Conservation (phyloP, 2,888 invertebrate species). For the Alsophila aescularia region DNA sequence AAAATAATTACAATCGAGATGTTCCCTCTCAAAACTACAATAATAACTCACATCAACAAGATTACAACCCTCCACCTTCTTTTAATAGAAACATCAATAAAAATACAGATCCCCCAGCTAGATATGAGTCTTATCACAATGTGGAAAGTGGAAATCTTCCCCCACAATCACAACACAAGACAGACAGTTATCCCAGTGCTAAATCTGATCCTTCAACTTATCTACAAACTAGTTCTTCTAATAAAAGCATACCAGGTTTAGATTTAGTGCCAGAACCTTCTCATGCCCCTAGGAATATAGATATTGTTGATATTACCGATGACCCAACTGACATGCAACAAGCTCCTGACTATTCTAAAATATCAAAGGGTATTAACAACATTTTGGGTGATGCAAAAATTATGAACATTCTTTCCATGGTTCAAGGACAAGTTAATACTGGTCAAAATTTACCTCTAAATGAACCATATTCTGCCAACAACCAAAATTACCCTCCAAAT, state of each 20-base stretch:
- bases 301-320: conserved; percentile 69
- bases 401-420: conserved; percentile 84
- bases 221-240: conserved; percentile 56
- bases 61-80: conserved; percentile 31
- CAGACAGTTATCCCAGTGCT: conserved; percentile 24
- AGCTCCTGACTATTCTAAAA: conserved; percentile 82
- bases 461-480: conserved; percentile 26
- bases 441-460: conserved; percentile 12
- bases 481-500: conserved; percentile 33
- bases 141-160: conserved; percentile 33
- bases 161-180: conserved; percentile 3
- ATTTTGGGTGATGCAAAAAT: conserved; percentile 87
- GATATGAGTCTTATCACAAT: conserved; percentile 57
- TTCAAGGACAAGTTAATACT: conserved; percentile 44
- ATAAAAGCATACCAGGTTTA: conserved; percentile 88
- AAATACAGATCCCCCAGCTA: conserved; percentile 53
- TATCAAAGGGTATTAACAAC: conserved; percentile 85
- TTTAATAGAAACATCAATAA: conserved; percentile 52
- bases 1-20: conserved; percentile 38
- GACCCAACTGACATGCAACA: conserved; percentile 40
- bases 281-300: conserved; percentile 47
- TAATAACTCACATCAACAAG: conserved; percentile 38
- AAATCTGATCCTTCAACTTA: conserved; percentile 54
- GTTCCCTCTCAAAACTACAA: conserved; percentile 35
- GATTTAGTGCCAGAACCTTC: conserved; percentile 85